Percentiles rank a stretch among this genome's conserved stretches.
Evolutionary conservation across 2,797 vertebrate species (phyloP).

Genomic region (Cossypha polioptera): DNA sequence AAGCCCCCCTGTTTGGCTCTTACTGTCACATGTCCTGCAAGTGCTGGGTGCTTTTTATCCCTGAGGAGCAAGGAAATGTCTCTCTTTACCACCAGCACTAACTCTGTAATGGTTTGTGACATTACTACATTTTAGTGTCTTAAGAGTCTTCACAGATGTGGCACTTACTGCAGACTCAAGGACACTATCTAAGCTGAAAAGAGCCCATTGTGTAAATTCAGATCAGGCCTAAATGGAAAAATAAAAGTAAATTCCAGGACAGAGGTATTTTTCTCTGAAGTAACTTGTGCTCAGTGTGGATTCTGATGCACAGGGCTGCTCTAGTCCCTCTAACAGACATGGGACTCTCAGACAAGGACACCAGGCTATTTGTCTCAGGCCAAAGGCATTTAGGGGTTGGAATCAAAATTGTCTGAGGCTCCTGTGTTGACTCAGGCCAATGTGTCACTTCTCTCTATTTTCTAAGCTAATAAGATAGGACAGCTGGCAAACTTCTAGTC

Average conservation of each 20-base stretch:
- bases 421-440: not conserved
- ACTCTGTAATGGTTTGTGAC: not conserved
- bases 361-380: not conserved
- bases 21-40: not conserved
- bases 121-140: not conserved
- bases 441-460: not conserved
- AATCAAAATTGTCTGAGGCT: not conserved
- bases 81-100: not conserved
- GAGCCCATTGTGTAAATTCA: not conserved
- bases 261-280: not conserved
- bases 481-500: slow-evolving; percentile 42
- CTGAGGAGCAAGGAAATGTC: not conserved
- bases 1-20: not conserved
- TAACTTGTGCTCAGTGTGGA: not conserved
- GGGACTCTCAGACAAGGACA: not conserved
- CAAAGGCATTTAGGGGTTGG: not conserved
- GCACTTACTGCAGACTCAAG: not conserved
- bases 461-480: not conserved
- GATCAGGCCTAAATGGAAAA: not conserved
- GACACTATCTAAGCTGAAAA: not conserved
- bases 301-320: not conserved
- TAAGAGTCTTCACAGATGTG: not conserved
- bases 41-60: not conserved
- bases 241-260: not conserved
- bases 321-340: not conserved